These are phyloP conservation scores for Encarsia formosa DNA, from an alignment of 2,888 invertebrate genomes.

Conservation along the genomic window DNA sequence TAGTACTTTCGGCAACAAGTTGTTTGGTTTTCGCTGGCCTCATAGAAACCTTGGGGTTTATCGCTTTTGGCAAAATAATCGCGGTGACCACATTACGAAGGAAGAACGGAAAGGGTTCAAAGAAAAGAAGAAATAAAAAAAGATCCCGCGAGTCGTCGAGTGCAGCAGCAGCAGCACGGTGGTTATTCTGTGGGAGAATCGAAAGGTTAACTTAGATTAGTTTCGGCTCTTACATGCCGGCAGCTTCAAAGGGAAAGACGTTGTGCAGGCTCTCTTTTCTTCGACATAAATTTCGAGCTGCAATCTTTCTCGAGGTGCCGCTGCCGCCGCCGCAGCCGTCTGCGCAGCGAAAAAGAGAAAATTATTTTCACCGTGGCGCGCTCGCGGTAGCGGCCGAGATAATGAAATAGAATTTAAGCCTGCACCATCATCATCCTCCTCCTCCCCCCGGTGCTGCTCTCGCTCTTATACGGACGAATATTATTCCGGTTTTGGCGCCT, in stretches of 20 bases:
- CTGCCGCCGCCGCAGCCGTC: slow-evolving; percentile 9
- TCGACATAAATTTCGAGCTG: slow-evolving; percentile 29
- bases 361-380: slow-evolving; percentile 24
- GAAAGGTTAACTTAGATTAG: slow-evolving; percentile 31
- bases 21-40: too few relatives aligned
- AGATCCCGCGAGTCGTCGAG: slow-evolving; percentile 5
- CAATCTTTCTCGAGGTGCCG: slow-evolving; percentile 7
- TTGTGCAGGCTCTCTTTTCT: slow-evolving; percentile 21
- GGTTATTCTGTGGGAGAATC: too few relatives aligned
- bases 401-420: slow-evolving; percentile 27
- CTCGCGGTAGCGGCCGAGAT: slow-evolving; percentile 12
- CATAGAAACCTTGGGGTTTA: too few relatives aligned
- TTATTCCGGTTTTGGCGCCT: too few relatives aligned
- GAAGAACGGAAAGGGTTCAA: neutral
- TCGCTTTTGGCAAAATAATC: neutral
- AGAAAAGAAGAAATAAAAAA: neutral
- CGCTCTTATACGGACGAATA: too few relatives aligned
- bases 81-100: neutral
- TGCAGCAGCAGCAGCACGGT: too few relatives aligned
- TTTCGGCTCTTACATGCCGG: slow-evolving; percentile 30
- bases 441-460: slow-evolving; percentile 9
- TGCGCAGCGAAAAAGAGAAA: slow-evolving; percentile 16
- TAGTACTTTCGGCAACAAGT: too few relatives aligned
- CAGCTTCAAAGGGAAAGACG: slow-evolving; percentile 29
- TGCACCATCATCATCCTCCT: slow-evolving; percentile 30